These are phyloP conservation scores for Micrasema longulum DNA, from an alignment of 1,140 invertebrate species.

Conservation along the genomic window DNA sequence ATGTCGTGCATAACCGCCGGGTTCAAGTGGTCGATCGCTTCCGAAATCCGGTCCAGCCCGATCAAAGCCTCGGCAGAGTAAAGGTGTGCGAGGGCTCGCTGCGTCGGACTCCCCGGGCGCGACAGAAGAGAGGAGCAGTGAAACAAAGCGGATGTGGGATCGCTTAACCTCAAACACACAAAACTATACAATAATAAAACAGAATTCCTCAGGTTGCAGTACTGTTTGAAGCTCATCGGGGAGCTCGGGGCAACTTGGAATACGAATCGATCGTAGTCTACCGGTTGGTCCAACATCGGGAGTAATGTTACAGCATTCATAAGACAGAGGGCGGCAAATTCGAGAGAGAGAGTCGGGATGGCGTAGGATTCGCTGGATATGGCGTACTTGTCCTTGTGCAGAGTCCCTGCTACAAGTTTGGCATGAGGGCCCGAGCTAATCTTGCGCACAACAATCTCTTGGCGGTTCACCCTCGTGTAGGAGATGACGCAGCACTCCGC, in stretches of 20 bases:
- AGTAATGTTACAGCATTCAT: constrained; percentile 82
- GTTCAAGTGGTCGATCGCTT: constrained; percentile 88
- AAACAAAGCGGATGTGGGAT: constrained; percentile 81
- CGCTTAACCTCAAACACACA: constrained; percentile 85
- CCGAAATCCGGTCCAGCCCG: constrained; percentile 82
- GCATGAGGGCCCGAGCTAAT: constrained; percentile 60
- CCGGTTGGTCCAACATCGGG: constrained; percentile 56
- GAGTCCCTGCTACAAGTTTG: constrained; percentile 60
- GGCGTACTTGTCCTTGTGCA: constrained; percentile 65
- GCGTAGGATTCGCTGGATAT: constrained; percentile 78
- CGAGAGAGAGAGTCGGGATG: constrained; percentile 87
- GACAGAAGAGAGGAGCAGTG: constrained; percentile 30
- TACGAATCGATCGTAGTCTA: constrained; percentile 56
- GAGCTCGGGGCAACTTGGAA: constrained; percentile 64
- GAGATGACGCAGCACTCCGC: constrained; percentile 87
- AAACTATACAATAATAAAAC: constrained; percentile 86
- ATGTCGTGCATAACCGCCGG: constrained; percentile 76
- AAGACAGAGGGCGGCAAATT: constrained; percentile 90
- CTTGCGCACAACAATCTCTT: constrained; percentile 41
- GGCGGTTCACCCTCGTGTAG: constrained; percentile 49
- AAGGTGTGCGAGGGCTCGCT: constrained; percentile 85
- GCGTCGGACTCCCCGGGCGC: constrained; percentile 49
- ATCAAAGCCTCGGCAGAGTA: constrained; percentile 93
- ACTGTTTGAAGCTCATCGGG: constrained; percentile 63
- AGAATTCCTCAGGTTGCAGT: constrained; percentile 68